Percentiles rank a stretch among this genome's conserved stretches.
Conservation (phyloP, 2,888 invertebrate species). For the Hesperia comma region DNA sequence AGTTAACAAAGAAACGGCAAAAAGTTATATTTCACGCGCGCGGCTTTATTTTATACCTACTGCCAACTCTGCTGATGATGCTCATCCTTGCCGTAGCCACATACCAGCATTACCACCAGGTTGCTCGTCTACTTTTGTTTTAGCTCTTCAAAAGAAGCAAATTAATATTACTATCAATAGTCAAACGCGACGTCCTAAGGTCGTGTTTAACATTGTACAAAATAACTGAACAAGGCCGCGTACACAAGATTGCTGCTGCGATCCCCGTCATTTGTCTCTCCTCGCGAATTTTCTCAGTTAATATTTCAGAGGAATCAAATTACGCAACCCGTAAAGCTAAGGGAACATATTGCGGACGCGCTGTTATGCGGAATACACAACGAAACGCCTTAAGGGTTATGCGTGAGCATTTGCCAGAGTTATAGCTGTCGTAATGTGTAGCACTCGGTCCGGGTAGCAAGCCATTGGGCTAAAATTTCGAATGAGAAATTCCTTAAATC, state of each 20-base stretch:
- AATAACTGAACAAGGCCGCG: slow-evolving; percentile 1
- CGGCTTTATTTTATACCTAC: too few relatives aligned
- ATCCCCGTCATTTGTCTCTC: slow-evolving; percentile 59
- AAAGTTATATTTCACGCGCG: too few relatives aligned
- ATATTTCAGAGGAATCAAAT: slow-evolving; percentile 79
- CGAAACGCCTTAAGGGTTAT: slow-evolving; percentile 65
- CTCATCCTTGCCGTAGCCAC: too few relatives aligned
- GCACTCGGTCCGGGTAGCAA: slow-evolving; percentile 5
- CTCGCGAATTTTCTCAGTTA: slow-evolving; percentile 69
- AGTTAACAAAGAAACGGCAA: too few relatives aligned
- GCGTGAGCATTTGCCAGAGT: slow-evolving; percentile 66
- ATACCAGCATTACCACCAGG: too few relatives aligned
- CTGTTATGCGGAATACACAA: slow-evolving; percentile 62
- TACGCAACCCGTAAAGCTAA: slow-evolving; percentile 67
- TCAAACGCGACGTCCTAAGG: not conserved
- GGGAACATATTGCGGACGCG: slow-evolving; percentile 67
- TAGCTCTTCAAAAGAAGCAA: too few relatives aligned
- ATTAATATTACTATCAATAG: not conserved
- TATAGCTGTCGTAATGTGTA: slow-evolving; percentile 66
- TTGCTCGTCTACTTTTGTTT: too few relatives aligned
- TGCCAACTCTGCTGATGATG: too few relatives aligned
- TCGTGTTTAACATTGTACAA: not conserved
- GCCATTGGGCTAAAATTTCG: slow-evolving; percentile 4
- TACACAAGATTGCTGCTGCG: slow-evolving; percentile 7
- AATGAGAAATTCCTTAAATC: slow-evolving; percentile 11